phyloP scores from a whole-genome alignment of 2,113 vertebrate species.

The Mirounga angustirostris region DNA sequence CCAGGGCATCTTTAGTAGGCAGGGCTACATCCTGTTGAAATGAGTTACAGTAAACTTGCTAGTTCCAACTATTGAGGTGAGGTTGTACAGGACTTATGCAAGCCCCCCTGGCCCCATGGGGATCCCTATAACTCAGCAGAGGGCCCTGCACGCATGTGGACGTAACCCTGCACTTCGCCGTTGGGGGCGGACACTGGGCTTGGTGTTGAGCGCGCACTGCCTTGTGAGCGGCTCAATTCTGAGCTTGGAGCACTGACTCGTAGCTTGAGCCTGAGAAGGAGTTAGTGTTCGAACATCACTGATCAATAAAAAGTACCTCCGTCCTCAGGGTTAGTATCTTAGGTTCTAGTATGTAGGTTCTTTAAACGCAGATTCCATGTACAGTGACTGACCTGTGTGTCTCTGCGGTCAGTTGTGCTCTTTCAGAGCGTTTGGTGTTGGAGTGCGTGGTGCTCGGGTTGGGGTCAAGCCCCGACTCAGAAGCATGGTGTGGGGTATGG shows the following conservation, averaged over 20 bases:
- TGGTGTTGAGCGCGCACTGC: too few relatives aligned
- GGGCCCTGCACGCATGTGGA: neutral
- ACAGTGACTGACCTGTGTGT: neutral
- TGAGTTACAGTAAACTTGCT: neutral
- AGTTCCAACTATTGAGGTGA: neutral
- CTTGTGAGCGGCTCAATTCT: neutral
- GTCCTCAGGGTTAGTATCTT: neutral
- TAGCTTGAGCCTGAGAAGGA: neutral
- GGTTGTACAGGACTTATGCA: neutral
- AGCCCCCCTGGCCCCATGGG: neutral
- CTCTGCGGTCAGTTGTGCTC: neutral
- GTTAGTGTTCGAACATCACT: neutral
- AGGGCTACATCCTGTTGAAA: neutral
- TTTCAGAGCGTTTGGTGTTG: neutral
- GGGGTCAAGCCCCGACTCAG: rapidly evolving
- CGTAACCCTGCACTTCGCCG: rapidly evolving
- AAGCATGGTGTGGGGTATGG: neutral
- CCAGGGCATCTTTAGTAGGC: neutral
- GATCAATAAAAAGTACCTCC: neutral
- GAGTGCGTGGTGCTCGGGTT: neutral
- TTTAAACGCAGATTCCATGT: neutral
- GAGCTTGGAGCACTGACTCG: neutral
- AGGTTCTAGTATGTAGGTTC: neutral
- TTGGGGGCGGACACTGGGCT: neutral
- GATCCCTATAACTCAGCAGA: too few relatives aligned